Evolutionary conservation across 2,888 invertebrate species (phyloP).

Genomic region (Lasioglossum morio): DNA sequence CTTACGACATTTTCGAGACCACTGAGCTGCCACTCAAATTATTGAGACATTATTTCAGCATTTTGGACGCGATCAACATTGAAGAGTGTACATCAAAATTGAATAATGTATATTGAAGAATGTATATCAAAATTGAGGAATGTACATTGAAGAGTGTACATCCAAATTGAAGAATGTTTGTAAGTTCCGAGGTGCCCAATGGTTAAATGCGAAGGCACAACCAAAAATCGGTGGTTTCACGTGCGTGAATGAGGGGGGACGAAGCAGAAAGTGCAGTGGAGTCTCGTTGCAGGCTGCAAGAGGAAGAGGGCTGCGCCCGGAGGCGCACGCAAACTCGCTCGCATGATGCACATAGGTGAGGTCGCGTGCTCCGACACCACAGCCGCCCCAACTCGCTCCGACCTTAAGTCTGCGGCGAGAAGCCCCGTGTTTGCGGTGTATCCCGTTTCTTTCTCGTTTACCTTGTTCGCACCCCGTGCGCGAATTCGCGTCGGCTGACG

Average conservation of each 20-base stretch:
- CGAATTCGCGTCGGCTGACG: conserved; percentile 33
- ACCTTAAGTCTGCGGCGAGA: conserved; percentile 82
- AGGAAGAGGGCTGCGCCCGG: conserved; percentile 13
- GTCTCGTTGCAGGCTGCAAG: neutral
- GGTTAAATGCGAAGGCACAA: neutral
- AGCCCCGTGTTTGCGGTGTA: conserved; percentile 80
- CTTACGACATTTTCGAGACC: too few relatives aligned
- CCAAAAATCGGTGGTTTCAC: neutral
- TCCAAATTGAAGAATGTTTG: neutral
- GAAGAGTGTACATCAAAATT: too few relatives aligned
- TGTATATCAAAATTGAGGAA: too few relatives aligned
- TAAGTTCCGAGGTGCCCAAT: too few relatives aligned
- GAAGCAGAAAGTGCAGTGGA: neutral
- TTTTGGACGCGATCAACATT: too few relatives aligned
- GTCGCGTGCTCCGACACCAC: conserved; percentile 71
- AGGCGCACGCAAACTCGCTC: conserved; percentile 30
- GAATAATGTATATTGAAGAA: too few relatives aligned
- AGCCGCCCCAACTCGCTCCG: conserved; percentile 67
- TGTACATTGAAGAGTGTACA: too few relatives aligned
- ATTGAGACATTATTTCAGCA: too few relatives aligned
- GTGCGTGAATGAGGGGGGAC: neutral
- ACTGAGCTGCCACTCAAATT: too few relatives aligned
- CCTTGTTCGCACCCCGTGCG: conserved; percentile 66
- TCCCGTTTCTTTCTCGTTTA: conserved; percentile 80
- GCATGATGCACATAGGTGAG: conserved; percentile 45